These are phyloP conservation scores for Callimorpha dominula DNA, from an alignment of 2,888 invertebrate species.

Conservation along the genomic window DNA sequence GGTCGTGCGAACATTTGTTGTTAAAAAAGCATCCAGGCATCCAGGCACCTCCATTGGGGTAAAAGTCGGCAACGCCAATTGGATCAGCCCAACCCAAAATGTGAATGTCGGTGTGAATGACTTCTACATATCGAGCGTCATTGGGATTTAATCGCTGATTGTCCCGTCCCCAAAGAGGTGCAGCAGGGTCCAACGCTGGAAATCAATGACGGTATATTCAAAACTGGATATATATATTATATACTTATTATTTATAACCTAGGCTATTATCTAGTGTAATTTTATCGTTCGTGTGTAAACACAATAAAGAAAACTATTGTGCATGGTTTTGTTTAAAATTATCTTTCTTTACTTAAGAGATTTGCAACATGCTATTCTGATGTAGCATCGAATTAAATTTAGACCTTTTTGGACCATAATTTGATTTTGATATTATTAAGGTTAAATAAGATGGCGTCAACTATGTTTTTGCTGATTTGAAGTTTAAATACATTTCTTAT, in stretches of 20 bases:
- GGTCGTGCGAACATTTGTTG: constrained; percentile 70
- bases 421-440: too few species aligned
- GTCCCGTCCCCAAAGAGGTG: constrained; percentile 68
- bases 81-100: constrained; percentile 62
- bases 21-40: constrained; percentile 69
- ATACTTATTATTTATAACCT: too few species aligned
- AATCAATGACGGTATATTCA: background rate
- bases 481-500: too few species aligned
- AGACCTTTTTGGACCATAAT: too few species aligned
- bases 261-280: too few species aligned
- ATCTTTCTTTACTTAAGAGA: background rate
- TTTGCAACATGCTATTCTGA: background rate
- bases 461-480: too few species aligned
- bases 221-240: background rate
- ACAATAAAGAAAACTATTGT: too few species aligned
- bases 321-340: too few species aligned
- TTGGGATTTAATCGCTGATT: constrained; percentile 55
- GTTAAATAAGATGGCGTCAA: too few species aligned
- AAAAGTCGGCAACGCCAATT: constrained; percentile 73
- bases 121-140: constrained; percentile 75
- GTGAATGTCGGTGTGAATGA: constrained; percentile 74
- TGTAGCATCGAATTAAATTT: too few species aligned
- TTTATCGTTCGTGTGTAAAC: too few species aligned
- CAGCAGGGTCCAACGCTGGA: constrained; percentile 77
- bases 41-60: constrained; percentile 69